Evolutionary conservation across 1,140 invertebrate species (phyloP).

Genomic region (Drosophila guanche): DNA sequence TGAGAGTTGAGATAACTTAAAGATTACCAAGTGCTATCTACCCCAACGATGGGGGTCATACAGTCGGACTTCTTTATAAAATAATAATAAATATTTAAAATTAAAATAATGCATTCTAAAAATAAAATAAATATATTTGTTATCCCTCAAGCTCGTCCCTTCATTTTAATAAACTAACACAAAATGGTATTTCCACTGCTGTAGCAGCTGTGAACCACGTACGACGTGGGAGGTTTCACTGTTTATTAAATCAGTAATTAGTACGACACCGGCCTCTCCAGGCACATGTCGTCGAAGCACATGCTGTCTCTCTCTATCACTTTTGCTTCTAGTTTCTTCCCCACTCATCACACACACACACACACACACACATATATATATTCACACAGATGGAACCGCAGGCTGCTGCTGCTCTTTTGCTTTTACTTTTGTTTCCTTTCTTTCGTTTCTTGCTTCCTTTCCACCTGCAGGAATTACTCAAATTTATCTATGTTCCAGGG

Average conservation of each 20-base stretch:
- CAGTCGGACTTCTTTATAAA: neutral
- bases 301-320: slow-evolving; percentile 1
- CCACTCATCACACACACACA: neutral
- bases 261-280: slow-evolving; percentile 32
- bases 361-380: neutral
- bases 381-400: slow-evolving; percentile 32
- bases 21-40: slow-evolving; percentile 24
- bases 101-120: no score
- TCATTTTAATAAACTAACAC: no score
- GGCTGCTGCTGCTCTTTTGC: slow-evolving; percentile 47
- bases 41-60: slow-evolving; percentile 15
- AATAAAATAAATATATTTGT: no score
- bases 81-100: no score
- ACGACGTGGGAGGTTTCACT: no score
- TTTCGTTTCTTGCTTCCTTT: slow-evolving; percentile 13
- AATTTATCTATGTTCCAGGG: slow-evolving; percentile 55
- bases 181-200: no score
- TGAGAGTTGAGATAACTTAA: slow-evolving; percentile 47
- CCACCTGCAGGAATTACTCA: slow-evolving; percentile 59
- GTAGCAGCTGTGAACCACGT: no score
- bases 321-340: no score
- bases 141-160: no score
- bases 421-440: slow-evolving; percentile 58
- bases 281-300: slow-evolving; percentile 31
- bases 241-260: slow-evolving; percentile 50